Evolutionary conservation across 2,888 invertebrate genomes (phyloP).

Genomic region (Cantharis lateralis): DNA sequence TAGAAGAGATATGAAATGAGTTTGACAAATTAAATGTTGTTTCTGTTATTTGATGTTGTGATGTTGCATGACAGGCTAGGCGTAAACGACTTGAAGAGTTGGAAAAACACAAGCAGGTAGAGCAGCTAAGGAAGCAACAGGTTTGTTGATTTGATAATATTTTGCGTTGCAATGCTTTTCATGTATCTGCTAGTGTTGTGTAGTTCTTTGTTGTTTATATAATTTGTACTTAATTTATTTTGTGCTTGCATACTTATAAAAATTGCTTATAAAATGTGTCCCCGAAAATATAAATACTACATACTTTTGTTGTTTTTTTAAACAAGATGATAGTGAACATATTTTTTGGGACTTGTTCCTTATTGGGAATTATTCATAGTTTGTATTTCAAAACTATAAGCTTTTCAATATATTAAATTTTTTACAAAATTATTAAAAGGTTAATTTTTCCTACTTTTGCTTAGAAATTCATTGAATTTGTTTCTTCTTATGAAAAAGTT

Average conservation of each 20-base stretch:
- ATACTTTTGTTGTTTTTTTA: not conserved
- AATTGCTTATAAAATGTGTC: not conserved
- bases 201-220: not conserved
- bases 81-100: constrained; percentile 84
- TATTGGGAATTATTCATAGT: no score
- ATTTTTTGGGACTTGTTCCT: not conserved
- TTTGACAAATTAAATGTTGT: constrained; percentile 20
- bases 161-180: not conserved
- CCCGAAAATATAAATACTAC: not conserved
- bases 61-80: constrained; percentile 73
- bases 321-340: not conserved
- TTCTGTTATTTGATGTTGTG: constrained; percentile 55
- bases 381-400: not conserved
- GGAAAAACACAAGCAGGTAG: constrained; percentile 83
- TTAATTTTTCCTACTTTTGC: not conserved
- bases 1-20: constrained; percentile 22
- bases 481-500: not conserved
- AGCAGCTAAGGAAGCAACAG: constrained; percentile 85
- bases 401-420: not conserved
- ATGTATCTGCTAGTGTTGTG: not conserved
- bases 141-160: constrained; percentile 55
- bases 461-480: not conserved
- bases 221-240: not conserved
- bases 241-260: not conserved
- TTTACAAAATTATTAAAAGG: not conserved